These are phyloP conservation scores for Seriola quinqueradiata DNA, from an alignment of 2,113 vertebrate species.

Conservation along the genomic window DNA sequence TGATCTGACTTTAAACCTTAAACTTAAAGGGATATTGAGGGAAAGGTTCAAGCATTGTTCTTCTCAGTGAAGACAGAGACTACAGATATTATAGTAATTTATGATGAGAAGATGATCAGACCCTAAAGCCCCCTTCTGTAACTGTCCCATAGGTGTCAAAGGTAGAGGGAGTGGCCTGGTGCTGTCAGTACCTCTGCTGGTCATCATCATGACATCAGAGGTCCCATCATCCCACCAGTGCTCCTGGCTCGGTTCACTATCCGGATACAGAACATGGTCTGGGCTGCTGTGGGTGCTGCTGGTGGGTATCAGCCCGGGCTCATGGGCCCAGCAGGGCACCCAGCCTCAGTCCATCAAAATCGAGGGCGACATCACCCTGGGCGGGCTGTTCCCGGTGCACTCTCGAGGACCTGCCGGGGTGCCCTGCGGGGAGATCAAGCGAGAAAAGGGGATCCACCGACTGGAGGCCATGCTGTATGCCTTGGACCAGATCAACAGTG, in stretches of 20 bases:
- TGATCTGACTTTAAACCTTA: not conserved
- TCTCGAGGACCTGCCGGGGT: slow-evolving; percentile 88
- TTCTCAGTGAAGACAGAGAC: not conserved
- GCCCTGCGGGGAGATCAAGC: slow-evolving; percentile 90
- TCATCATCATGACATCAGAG: slow-evolving; percentile 77
- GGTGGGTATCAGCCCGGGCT: slow-evolving; percentile 47
- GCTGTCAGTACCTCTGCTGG: slow-evolving; percentile 71
- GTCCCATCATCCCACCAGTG: slow-evolving; percentile 40
- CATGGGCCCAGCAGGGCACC: slow-evolving; percentile 70
- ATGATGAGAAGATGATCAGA: not conserved
- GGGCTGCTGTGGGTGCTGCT: slow-evolving; percentile 71
- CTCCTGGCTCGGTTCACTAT: slow-evolving; percentile 29
- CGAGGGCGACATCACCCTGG: slow-evolving; percentile 90
- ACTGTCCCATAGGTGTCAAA: slow-evolving; percentile 57
- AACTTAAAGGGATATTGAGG: not conserved
- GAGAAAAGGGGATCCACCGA: slow-evolving; percentile 93
- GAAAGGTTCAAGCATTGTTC: not conserved
- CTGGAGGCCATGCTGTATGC: slow-evolving; percentile 95
- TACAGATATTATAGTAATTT: not conserved
- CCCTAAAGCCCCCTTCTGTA: not conserved
- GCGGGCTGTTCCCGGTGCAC: slow-evolving; percentile 92
- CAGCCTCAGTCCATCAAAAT: slow-evolving; percentile 90
- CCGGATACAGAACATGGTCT: slow-evolving; percentile 42
- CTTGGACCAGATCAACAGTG: slow-evolving; percentile 91
- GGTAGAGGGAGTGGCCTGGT: slow-evolving; percentile 78